phyloP scores from a whole-genome alignment of 2,888 invertebrate species.

The Clanis bilineata region DNA sequence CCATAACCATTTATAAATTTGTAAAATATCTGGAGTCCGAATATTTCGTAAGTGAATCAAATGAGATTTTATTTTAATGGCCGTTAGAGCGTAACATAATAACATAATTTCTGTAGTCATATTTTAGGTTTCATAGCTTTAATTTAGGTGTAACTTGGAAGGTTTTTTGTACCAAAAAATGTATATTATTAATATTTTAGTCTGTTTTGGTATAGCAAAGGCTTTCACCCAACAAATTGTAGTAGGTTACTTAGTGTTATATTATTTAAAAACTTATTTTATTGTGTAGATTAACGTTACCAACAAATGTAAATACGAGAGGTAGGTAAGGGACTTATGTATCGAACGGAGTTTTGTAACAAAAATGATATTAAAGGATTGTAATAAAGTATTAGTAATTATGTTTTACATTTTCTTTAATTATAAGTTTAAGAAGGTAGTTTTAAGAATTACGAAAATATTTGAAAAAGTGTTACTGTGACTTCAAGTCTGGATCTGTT shows the following conservation, averaged over 20 bases:
- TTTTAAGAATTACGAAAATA: neutral
- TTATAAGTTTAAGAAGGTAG: neutral
- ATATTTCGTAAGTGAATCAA: conserved; percentile 18
- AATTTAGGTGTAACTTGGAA: conserved; percentile 66
- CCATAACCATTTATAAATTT: neutral
- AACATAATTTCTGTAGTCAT: conserved; percentile 69
- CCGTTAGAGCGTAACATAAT: conserved; percentile 49
- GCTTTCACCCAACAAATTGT: conserved; percentile 74
- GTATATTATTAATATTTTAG: conserved; percentile 69
- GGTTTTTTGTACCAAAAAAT: conserved; percentile 79
- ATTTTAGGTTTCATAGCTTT: conserved; percentile 76
- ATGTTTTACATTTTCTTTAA: conserved; percentile 34
- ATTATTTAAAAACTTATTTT: conserved; percentile 67
- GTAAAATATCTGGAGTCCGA: conserved; percentile 17
- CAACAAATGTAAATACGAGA: conserved; percentile 62
- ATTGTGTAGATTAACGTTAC: conserved; percentile 65
- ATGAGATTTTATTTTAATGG: conserved; percentile 22
- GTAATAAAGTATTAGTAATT: conserved; percentile 72
- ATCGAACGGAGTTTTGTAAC: conserved; percentile 57
- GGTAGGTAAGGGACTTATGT: conserved; percentile 56
- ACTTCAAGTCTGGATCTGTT: too few species aligned
- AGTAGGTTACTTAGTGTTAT: conserved; percentile 57
- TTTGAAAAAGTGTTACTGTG: too few species aligned
- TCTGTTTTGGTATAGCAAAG: conserved; percentile 70
- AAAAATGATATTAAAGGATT: conserved; percentile 47